Conservation (phyloP, 1,140 invertebrate species). For the Conopomorpha cramerella region DNA sequence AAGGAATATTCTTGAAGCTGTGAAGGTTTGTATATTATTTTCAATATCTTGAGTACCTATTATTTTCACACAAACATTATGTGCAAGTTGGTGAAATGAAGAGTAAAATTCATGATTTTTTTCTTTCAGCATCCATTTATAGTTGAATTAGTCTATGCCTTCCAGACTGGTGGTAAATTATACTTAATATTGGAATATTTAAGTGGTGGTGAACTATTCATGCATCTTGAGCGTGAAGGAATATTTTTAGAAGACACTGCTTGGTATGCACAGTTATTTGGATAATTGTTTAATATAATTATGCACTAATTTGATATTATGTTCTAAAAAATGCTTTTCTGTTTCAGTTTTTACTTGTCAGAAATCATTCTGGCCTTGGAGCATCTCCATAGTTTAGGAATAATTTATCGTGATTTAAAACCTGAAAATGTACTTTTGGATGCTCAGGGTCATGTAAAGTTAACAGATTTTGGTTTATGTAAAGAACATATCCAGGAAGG, state of each 20-base stretch:
- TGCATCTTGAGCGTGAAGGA: constrained; percentile 96
- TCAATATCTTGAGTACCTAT: no score
- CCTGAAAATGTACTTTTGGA: constrained; percentile 98
- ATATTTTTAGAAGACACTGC: constrained; percentile 98
- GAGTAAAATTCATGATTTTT: constrained; percentile 11
- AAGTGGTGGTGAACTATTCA: constrained; percentile 97
- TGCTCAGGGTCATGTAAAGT: constrained; percentile 92
- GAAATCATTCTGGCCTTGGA: constrained; percentile 97
- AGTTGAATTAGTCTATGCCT: constrained; percentile 97
- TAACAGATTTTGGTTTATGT: constrained; percentile 98
- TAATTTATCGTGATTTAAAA: constrained; percentile 98
- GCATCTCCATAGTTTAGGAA: constrained; percentile 94
- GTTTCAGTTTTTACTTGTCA: constrained; percentile 93
- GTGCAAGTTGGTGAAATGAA: no score
- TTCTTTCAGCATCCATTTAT: constrained; percentile 94
- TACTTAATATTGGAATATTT: constrained; percentile 99
- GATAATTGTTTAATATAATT: no score
- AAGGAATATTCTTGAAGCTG: constrained; percentile 96
- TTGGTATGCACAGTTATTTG: no score
- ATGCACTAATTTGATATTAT: no score
- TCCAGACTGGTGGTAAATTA: constrained; percentile 97
- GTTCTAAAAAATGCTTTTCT: no score
- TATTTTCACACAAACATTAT: no score
- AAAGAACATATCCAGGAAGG: constrained; percentile 97
- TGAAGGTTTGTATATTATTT: constrained; percentile 71